Conservation (phyloP, 2,113 vertebrate genomes). For the Aspidoscelis tigris region DNA sequence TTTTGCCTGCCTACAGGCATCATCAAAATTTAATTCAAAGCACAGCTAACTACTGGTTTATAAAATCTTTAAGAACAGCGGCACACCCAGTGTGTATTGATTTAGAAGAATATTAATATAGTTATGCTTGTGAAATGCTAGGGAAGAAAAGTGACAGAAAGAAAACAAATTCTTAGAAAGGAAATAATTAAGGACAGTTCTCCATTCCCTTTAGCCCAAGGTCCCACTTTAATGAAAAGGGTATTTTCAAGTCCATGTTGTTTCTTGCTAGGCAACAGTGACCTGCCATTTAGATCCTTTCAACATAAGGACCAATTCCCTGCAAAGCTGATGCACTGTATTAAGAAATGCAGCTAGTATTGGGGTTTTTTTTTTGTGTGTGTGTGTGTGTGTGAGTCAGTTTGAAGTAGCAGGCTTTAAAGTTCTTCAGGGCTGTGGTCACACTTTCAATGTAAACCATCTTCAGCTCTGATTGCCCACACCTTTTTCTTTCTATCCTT, state of each 20-base stretch:
- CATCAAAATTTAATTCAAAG: slow-evolving; percentile 21
- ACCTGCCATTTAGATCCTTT: background rate
- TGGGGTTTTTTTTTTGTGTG: too few relatives aligned
- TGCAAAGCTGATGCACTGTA: background rate
- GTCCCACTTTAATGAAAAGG: background rate
- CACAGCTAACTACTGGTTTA: slow-evolving; percentile 3
- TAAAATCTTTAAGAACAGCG: slow-evolving; percentile 30
- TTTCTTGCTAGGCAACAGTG: background rate
- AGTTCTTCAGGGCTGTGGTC: too few relatives aligned
- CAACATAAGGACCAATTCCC: background rate
- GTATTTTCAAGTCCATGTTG: background rate
- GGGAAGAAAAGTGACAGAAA: background rate
- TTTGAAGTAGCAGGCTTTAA: too few relatives aligned
- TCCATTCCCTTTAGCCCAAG: background rate
- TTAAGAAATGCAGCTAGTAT: background rate
- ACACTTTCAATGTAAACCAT: too few relatives aligned
- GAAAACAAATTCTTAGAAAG: background rate
- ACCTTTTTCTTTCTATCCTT: too few relatives aligned
- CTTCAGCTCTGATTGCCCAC: too few relatives aligned
- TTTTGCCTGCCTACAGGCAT: slow-evolving; percentile 17
- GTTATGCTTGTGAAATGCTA: background rate
- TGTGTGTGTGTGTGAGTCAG: too few relatives aligned
- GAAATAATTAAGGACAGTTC: background rate
- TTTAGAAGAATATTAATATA: background rate
- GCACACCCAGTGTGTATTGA: background rate